phyloP scores from a whole-genome alignment of 2,113 vertebrate genomes.

The Casuarius casuarius region DNA sequence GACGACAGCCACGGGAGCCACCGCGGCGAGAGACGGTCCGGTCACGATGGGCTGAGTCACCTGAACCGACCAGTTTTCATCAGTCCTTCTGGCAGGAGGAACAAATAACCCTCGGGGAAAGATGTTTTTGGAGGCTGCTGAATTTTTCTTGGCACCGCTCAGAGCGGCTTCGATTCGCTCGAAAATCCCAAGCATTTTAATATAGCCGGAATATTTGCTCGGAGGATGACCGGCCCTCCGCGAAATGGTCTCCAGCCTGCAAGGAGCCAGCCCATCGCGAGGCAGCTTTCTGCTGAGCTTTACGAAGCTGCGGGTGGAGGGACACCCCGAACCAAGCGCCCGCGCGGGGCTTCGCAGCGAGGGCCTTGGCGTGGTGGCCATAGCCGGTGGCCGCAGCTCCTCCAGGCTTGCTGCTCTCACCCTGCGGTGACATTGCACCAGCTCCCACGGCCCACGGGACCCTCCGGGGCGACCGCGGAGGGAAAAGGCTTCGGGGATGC shows the following conservation, averaged over 20 bases:
- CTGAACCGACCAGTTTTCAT: constrained; percentile 1
- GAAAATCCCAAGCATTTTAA: constrained; percentile 57
- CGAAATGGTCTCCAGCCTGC: neutral
- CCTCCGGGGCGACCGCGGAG: no score
- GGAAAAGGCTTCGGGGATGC: neutral
- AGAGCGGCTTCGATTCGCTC: neutral
- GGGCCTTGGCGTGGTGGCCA: no score
- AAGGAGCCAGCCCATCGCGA: neutral
- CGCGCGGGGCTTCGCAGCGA: accelerated
- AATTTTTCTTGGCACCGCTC: constrained; percentile 54
- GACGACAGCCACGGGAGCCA: neutral
- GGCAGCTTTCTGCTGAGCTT: neutral
- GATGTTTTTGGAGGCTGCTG: constrained; percentile 54
- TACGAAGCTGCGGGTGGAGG: accelerated
- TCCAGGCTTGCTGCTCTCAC: no score
- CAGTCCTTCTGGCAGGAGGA: constrained; percentile 18
- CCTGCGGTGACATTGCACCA: neutral
- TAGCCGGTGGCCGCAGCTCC: no score
- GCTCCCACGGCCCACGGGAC: neutral
- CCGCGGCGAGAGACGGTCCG: neutral
- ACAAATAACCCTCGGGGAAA: constrained; percentile 42
- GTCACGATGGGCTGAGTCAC: neutral
- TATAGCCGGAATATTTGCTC: neutral
- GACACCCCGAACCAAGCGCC: neutral
- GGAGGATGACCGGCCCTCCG: accelerated